phyloP scores from a whole-genome alignment of 2,888 invertebrate genomes.

The Homarus gammarus region DNA sequence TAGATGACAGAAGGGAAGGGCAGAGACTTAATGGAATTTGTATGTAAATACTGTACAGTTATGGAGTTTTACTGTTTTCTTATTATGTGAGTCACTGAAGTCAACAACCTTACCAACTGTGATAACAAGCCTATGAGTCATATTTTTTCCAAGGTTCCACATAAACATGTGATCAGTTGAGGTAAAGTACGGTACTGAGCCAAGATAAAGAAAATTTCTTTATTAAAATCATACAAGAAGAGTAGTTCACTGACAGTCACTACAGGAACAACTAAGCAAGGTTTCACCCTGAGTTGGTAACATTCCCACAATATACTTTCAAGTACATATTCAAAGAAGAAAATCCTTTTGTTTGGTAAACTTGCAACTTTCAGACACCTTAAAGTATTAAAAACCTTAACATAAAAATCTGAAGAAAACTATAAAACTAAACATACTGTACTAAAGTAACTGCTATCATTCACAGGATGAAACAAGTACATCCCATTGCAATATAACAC shows the following conservation, averaged over 20 bases:
- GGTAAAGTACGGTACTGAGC: not conserved
- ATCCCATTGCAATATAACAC: too few relatives aligned
- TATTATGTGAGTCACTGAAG: too few relatives aligned
- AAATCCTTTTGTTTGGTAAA: not conserved
- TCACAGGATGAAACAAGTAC: not conserved
- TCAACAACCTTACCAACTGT: too few relatives aligned
- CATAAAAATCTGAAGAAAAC: not conserved
- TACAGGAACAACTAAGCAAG: slow-evolving; percentile 8
- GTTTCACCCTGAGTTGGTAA: not conserved
- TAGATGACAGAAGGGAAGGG: too few relatives aligned
- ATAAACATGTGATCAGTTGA: not conserved
- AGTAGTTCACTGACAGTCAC: not conserved
- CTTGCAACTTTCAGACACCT: not conserved
- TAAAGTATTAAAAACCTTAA: not conserved
- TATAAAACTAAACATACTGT: not conserved
- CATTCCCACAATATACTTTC: not conserved
- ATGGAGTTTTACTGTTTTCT: too few relatives aligned
- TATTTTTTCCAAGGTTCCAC: too few relatives aligned
- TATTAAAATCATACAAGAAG: not conserved
- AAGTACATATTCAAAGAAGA: not conserved
- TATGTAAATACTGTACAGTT: too few relatives aligned
- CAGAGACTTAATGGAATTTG: too few relatives aligned
- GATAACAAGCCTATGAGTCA: too few relatives aligned
- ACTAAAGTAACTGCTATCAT: not conserved
- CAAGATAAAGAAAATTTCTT: not conserved